Evolutionary conservation across 2,888 invertebrate species (phyloP), one percentile per base, ranked within the genome.

Genomic region (Globia sparganii): DNA sequence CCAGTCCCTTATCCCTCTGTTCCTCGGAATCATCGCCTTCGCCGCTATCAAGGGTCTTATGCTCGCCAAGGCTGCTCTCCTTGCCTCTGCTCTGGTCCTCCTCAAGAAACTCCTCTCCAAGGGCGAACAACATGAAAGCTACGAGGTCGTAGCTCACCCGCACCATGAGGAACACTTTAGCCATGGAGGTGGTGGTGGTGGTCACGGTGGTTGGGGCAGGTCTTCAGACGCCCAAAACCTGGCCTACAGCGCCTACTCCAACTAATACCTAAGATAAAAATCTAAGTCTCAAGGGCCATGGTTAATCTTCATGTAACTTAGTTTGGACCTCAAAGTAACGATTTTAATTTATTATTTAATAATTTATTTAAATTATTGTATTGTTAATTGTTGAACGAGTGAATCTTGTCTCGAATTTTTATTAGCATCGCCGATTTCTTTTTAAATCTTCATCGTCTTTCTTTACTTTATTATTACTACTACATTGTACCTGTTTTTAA

Each of bases 1-100:
- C 89, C 98, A 98, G 86, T 97, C 98, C 49, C 97, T 98, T 84
- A 97, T 98, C 89, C 98, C 98, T 49, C 95, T 98, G 86, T 97
- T 98, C 90, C 97, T 98, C 77, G 98, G 95, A 59, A 94, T 96
- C 91, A 97, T 98, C 90, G 98, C 98, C 74, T 97, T 98, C 83
- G 97, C 98, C 66, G 98, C 98, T 62, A 97, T 98, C 97, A 98
- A 99, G 97, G 98, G 98, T 82, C 97, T 99, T 87, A 95, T 98
- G 91, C 97, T 98, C 87, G 98, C 98, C 89, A 99, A 99, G 97
- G 97, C 98, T 81, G 98, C 98, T 6, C 97, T 99, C 37, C 96
- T 98, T 75, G 97, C 98, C 84, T 97, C 98, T 72, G 97, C 97
- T 78, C 97, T 98, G 80, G 97, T 98, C 80, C 95, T 96, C 2